phyloP scores from a whole-genome alignment of 2,797 vertebrate genomes.

The Microcaecilia unicolor region DNA sequence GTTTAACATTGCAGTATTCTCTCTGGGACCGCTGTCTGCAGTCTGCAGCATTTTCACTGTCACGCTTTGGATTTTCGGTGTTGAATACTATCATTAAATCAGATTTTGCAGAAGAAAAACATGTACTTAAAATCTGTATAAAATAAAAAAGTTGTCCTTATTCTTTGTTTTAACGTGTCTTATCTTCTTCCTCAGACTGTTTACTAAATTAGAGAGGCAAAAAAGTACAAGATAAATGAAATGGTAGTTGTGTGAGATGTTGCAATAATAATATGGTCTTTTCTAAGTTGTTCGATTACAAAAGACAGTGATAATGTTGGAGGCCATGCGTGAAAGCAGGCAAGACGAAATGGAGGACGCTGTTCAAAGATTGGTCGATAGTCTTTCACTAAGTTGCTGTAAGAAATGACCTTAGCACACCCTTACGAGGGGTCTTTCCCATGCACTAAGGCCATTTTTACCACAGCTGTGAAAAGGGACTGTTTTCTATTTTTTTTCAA shows the following conservation, averaged over 20 bases:
- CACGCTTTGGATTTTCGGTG: neutral
- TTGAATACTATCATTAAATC: conserved; percentile 3
- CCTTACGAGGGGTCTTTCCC: too few species aligned
- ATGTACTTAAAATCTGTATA: conserved; percentile 13
- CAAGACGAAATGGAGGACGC: too few species aligned
- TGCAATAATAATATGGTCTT: conserved; percentile 6
- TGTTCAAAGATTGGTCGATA: too few species aligned
- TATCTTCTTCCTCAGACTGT: conserved; percentile 5
- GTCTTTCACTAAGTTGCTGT: too few species aligned
- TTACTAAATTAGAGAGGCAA: conserved; percentile 1
- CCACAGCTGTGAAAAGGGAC: too few species aligned
- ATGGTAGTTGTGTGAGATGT: conserved; percentile 10
- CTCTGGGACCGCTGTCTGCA: conserved; percentile 10
- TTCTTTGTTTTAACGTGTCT: conserved; percentile 9
- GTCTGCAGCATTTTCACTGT: conserved; percentile 10
- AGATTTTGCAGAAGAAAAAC: conserved; percentile 13
- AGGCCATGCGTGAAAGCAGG: too few species aligned
- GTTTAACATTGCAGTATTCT: too few species aligned
- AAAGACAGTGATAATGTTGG: neutral
- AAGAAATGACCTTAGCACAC: too few species aligned
- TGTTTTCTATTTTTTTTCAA: too few species aligned
- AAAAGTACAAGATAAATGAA: conserved; percentile 16
- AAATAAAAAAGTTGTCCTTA: conserved; percentile 4
- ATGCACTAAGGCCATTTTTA: too few species aligned
- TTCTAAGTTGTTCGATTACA: neutral